Evolutionary conservation across 2,888 invertebrate species (phyloP).

Genomic region (Xanthorhoe spadicearia): DNA sequence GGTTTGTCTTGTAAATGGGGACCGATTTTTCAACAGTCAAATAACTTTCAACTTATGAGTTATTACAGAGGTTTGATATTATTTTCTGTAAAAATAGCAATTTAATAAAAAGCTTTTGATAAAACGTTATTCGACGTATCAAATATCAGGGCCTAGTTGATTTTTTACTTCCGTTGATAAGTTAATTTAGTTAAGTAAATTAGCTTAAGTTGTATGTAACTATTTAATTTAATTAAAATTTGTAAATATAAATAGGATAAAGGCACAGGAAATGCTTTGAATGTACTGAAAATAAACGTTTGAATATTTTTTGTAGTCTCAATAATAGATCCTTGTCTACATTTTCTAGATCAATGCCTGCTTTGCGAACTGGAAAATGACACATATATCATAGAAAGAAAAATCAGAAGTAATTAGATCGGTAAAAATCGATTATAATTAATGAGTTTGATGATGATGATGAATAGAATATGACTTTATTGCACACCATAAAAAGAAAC

Average conservation of each 20-base stretch:
- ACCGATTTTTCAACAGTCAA: no score
- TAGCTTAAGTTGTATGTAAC: slow-evolving; percentile 1
- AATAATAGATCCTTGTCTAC: slow-evolving; percentile 34
- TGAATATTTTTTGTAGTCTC: slow-evolving; percentile 55
- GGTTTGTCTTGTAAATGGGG: no score
- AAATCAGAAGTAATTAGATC: background rate
- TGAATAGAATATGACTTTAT: no score
- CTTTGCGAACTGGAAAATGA: no score
- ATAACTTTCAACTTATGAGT: no score
- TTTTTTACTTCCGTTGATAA: background rate
- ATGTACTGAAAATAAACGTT: slow-evolving; percentile 80
- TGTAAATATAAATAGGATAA: slow-evolving; percentile 60
- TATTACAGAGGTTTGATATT: no score
- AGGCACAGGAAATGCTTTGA: slow-evolving; percentile 75
- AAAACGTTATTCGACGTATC: no score
- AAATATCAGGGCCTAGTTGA: background rate
- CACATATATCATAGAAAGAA: no score
- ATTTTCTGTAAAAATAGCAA: no score
- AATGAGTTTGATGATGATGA: no score
- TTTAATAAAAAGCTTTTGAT: no score
- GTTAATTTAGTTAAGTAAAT: background rate
- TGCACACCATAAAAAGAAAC: no score
- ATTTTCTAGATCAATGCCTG: background rate
- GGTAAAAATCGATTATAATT: background rate
- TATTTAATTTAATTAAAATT: slow-evolving; percentile 6